These are phyloP conservation scores for Masnerella sp. DNA, from an alignment of 2,888 invertebrate genomes.

Conservation along the genomic window DNA sequence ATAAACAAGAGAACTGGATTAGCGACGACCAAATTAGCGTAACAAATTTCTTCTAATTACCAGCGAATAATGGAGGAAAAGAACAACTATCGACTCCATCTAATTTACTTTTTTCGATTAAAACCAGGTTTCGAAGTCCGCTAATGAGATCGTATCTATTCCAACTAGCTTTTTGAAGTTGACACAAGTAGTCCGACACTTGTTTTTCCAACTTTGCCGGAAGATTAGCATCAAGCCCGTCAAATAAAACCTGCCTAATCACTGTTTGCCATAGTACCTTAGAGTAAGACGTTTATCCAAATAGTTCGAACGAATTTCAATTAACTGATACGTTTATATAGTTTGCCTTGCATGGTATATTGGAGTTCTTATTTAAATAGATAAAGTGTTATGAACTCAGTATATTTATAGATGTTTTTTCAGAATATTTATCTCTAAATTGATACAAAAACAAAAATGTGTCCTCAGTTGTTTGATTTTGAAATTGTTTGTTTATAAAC, in stretches of 20 bases:
- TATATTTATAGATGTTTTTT: no score
- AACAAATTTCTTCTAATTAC: no score
- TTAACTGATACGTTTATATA: background rate
- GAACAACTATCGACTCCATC: no score
- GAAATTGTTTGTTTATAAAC: no score
- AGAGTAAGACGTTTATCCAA: constrained; percentile 18
- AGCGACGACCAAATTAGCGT: no score
- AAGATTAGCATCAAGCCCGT: constrained; percentile 16
- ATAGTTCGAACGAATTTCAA: constrained; percentile 9
- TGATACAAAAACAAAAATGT: no score
- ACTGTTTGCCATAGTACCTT: constrained; percentile 22
- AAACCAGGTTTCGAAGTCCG: background rate
- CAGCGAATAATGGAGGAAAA: no score
- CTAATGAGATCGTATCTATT: constrained; percentile 18
- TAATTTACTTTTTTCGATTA: no score
- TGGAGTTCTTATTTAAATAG: constrained; percentile 10
- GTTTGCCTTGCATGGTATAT: constrained; percentile 10
- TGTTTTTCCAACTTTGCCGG: constrained; percentile 25
- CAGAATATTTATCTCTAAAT: no score
- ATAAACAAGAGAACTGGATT: no score
- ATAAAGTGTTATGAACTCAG: background rate
- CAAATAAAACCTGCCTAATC: constrained; percentile 34
- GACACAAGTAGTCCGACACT: constrained; percentile 15
- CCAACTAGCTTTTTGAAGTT: constrained; percentile 14
- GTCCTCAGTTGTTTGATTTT: no score